Conservation (phyloP, 2,888 invertebrate genomes). For the Parnassius apollo region DNA sequence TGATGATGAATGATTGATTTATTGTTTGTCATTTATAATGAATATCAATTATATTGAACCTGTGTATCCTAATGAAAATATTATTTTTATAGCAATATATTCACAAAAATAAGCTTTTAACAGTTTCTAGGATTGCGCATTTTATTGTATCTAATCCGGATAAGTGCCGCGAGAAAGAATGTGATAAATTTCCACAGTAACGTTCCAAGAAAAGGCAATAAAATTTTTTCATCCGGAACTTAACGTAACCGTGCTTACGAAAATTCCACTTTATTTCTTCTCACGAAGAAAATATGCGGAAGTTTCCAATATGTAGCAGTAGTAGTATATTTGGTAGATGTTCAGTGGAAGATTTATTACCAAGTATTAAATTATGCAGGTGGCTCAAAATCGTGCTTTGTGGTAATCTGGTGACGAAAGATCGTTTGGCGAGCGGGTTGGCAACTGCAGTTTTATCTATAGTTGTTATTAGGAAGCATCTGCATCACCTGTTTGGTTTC, state of each 20-base stretch:
- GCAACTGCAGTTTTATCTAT: no score
- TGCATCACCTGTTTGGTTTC: no score
- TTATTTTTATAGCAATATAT: no score
- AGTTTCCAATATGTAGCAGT: conserved; percentile 5
- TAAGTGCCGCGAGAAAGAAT: not conserved
- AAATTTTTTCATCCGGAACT: conserved; percentile 1
- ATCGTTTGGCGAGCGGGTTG: no score
- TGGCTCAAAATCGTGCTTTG: no score
- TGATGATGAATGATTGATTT: no score
- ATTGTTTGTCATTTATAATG: no score
- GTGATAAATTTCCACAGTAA: conserved; percentile 3
- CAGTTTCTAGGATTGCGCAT: not conserved
- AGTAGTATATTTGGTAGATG: not conserved
- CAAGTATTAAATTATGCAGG: not conserved
- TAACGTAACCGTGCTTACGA: not conserved
- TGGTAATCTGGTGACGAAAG: not conserved
- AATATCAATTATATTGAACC: no score
- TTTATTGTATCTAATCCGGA: not conserved
- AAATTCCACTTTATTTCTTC: conserved; percentile 2
- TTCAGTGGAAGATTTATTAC: not conserved
- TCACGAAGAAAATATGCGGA: conserved; percentile 7
- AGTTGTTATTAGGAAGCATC: no score
- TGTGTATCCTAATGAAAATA: no score
- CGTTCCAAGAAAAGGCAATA: conserved; percentile 5
- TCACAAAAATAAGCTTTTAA: no score